These are phyloP conservation scores for Lipotes vexillifer DNA, from an alignment of 2,113 vertebrate genomes.

Conservation along the genomic window DNA sequence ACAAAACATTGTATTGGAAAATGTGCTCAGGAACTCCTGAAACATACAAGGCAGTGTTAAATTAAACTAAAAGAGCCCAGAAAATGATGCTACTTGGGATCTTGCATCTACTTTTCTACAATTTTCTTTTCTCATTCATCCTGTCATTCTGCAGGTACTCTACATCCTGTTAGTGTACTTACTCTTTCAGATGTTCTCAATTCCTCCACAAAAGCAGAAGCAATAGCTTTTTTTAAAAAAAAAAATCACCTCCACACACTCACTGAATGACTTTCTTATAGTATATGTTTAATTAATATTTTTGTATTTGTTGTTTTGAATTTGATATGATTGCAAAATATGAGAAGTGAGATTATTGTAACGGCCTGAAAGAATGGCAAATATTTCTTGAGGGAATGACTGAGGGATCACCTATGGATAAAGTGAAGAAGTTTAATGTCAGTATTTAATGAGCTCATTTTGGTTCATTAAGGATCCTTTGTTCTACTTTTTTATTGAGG, in stretches of 20 bases:
- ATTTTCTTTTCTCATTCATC: background rate
- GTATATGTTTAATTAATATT: background rate
- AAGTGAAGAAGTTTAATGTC: background rate
- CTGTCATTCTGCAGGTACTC: background rate
- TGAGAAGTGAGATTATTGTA: background rate
- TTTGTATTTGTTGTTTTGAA: background rate
- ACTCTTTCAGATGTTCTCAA: accelerated
- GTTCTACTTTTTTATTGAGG: background rate
- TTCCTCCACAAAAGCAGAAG: background rate
- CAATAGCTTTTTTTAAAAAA: too few relatives aligned
- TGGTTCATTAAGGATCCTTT: background rate
- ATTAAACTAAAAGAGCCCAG: background rate
- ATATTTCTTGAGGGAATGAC: background rate
- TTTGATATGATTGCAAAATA: background rate
- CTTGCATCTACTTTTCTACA: background rate
- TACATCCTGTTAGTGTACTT: background rate
- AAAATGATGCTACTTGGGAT: background rate
- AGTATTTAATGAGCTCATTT: background rate
- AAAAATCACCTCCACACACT: background rate
- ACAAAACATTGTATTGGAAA: background rate
- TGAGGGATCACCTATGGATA: background rate
- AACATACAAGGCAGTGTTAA: background rate
- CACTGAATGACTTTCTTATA: background rate
- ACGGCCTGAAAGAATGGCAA: background rate
- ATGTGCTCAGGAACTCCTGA: background rate